Evolutionary conservation across 23 tunicate genomes (phyloP), one percentile per base, ranked within the genome.

Genomic region (Trididemnum miniatum): DNA sequence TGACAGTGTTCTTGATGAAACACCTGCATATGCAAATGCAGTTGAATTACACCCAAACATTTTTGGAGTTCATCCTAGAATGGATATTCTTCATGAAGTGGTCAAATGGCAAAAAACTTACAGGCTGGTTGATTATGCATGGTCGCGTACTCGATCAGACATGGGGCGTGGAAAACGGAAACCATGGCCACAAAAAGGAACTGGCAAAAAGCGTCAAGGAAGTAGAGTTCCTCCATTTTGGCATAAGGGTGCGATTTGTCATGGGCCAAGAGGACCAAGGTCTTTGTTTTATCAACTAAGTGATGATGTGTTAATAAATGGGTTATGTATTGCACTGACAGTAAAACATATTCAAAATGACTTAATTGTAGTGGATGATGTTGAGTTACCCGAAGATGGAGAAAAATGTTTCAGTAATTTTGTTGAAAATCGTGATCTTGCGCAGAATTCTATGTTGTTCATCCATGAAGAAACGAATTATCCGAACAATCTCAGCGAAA

Each of bases 131-230:
- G 93, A 93, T 49, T 88, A 93, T 35, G 33, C 81, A 1, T 93
- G 92, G 98, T 38, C 89, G 12, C 80, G 94, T 24, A 84, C 86
- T 0, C 51, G 98, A 31, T 91, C 83, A 20, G 98, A 93, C 32
- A 74, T 93, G 81, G 98, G 93, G 15, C 80, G 79, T 2, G 98
- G 98, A 23, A 74, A 76, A 29, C 73, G 63, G 52, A 93, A 93
- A 71, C 98, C 98, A 0, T 93, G 93, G 93, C 93, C 89, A 1
- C 97, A 88, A 75, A 93, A 93, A 81, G 87, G 88, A 22, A 84
- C 87, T 44, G 98, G 98, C 34, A 63, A 77, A 0, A 80, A 54
- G 15, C 79, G 93, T 66, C 98, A 93, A 37, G 92, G 98, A 28
- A 84, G 90, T 37, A 75, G 71, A 0, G 63, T 36, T 37, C 65